Evolutionary conservation across 1,140 invertebrate species (phyloP), one percentile per base, ranked within the genome.

Genomic region (Polyergus mexicanus): DNA sequence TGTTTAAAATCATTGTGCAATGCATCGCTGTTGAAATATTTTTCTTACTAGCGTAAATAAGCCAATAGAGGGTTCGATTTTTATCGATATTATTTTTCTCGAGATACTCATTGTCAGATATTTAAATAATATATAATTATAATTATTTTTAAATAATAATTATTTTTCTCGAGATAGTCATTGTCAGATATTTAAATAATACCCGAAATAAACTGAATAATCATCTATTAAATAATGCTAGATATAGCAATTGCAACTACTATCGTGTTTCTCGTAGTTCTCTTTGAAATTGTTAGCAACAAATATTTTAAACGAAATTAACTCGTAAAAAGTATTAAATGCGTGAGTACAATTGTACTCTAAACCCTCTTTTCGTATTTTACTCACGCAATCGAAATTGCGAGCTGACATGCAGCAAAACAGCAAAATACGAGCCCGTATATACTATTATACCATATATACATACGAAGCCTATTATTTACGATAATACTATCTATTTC

Each of bases 391-490:
- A 83, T 74, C 68, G 78, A 74, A 74, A 74, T 58, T 62, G 68
- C 25, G 66, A 72, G 28, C 38, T 22, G 25, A 83, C 78, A 72
- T 60, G 68, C 66, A 56, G 68, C 28, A 56, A 74, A 60, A 74
- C 78, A 44, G 78, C 25, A 25, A 69, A 74, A 74, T 25, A 13
- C n/a, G 38, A 83, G 68, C 38, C 51, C 78, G 78, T 63, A 63
- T 60, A 83, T 74, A 41, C 54, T 74, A 74, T 83, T 83, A 74
- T 35, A 8, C 6, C 56, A 83, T 62, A 28, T 62, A 83, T 72
- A 72, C 47, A 72, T 83, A 74, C 78, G 78, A 83, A 58, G 54
- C 63, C 78, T 83, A 74, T 83, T 74, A 83, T 83, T 83, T 83
- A 54, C 54, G 25, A 83, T 62, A 83, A 83, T 83, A 28, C 68